Evolutionary conservation across 2,113 vertebrate species (phyloP), one percentile per base, ranked within the genome.

Genomic region (Lichenostomus cassidix): DNA sequence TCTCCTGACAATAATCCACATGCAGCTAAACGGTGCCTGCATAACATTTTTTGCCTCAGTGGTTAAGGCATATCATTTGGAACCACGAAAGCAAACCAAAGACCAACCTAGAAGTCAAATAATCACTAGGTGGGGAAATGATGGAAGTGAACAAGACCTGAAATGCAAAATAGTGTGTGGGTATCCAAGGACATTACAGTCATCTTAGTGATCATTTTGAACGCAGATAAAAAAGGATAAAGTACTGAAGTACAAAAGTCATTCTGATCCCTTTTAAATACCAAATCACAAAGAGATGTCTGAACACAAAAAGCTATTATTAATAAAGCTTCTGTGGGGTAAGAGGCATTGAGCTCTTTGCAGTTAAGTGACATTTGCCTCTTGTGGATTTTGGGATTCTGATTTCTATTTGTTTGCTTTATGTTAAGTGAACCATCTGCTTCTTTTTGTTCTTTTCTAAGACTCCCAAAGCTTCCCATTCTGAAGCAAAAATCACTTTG

Each of bases 1-100:
- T 96, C 92, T 93, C 96, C 84, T 80, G 85, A 96, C 93, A 93
- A 92, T 78, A 95, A 96, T 90, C 71, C 79, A 68, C 92, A 89
- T 52, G 90, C 76, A 94, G 73, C 76, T 93, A 90, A 95, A 92
- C 0, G 3, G 90, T 92, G 92, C 64, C 92, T 78, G 76, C 92
- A 78, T 89, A 94, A 90, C 47, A 92, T 94, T 97, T 93, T 90
- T 91, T 94, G 88, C 94, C 90, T 95, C 88, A 37, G 79, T 90
- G 64, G 83, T 81, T 92, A 93, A 88, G 60, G 58, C 60, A 52
- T 60, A 75, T 78, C 39, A 93, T 83, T 92, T 96, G 80, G 88
- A 94, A 71, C 50, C 52, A 81, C 56, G 83, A 64, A 95, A 93
- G 46, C 59, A 93, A 95, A 88, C 59, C 56, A 63, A 87, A 90